Evolutionary conservation across 2,888 invertebrate genomes (phyloP), one percentile per base, ranked within the genome.

Genomic region (Vannuccia rotundouncinata): DNA sequence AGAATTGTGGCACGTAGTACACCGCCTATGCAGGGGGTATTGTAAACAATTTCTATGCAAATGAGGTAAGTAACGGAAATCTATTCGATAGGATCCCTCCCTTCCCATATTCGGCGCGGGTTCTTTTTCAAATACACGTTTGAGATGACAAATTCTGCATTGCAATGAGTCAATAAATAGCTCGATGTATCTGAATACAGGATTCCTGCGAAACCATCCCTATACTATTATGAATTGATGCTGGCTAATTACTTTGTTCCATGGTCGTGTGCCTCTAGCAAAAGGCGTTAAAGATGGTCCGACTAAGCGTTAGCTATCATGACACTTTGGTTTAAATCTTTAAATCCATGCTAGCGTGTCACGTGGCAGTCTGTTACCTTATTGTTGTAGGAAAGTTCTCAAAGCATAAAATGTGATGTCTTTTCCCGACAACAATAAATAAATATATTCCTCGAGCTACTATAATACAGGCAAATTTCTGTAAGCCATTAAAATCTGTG

Each of bases 21-120:
- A 66, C 66, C 66, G 22, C 22, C 66, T 22, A 17, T 5, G 45
- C 25, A 66, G 10, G 5, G 66, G 5, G 10, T 66, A 66, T 66
- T 22, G 22, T 22, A 66, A 66, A 66, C 66, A 66, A 66, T 66
- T 66, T 66, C 66, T 66, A 66, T 66, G 66, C 66, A 66, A 66
- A 66, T 66, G 66, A 66, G 66, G 25, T 66, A 66, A 13, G 22
- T 5, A 66, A 66, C 22, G 22, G 25, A 22, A 22, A 66, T 66
- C 2, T 22, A 66, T 66, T 66, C 17, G 10, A 66, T 22, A 66
- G 66, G 22, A 13, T 66, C 2, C 5, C 5, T n/a, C 10, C 25
- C 66, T 22, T 27, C 25, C n/a, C n/a, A n/a, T n/a, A n/a, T n/a
- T n/a, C n/a, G n/a, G n/a, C n/a, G n/a, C 22, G 13, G 10, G 22